Percentiles rank a stretch among this genome's conserved stretches.
Conservation (phyloP, 2,113 vertebrate species). For the Rhea pennata region DNA sequence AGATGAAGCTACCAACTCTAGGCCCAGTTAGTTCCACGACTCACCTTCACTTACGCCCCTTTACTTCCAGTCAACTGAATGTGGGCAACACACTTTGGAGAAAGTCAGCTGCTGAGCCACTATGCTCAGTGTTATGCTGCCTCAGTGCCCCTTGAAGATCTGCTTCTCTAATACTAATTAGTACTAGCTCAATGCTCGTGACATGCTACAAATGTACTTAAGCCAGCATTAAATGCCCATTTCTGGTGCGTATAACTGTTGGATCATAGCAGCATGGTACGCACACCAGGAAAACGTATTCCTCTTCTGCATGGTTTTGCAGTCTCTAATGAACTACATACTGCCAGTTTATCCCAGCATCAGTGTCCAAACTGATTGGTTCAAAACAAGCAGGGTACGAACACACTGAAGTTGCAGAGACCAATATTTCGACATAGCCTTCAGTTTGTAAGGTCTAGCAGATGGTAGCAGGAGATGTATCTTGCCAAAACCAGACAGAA, state of each 20-base stretch:
- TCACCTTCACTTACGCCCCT: background rate
- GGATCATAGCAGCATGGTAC: background rate
- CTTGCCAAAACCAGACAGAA: background rate
- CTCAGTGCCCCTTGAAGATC: background rate
- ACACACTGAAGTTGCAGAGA: background rate
- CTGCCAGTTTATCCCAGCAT: background rate
- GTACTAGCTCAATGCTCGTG: fast-evolving
- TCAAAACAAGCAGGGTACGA: background rate
- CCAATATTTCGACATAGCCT: background rate
- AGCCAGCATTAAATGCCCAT: background rate
- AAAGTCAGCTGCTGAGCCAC: background rate
- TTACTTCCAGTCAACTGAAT: background rate
- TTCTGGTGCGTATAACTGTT: background rate
- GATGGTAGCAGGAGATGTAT: background rate
- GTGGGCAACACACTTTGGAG: background rate
- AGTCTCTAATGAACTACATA: background rate
- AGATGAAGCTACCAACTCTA: background rate
- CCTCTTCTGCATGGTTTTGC: background rate
- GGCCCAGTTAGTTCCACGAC: background rate
- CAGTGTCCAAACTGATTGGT: background rate
- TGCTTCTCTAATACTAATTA: background rate
- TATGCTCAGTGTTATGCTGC: background rate
- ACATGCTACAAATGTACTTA: background rate
- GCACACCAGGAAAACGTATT: background rate
- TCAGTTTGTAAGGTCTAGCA: background rate